Conservation (phyloP, 2,888 invertebrate genomes). For the Rhagonycha fulva region DNA sequence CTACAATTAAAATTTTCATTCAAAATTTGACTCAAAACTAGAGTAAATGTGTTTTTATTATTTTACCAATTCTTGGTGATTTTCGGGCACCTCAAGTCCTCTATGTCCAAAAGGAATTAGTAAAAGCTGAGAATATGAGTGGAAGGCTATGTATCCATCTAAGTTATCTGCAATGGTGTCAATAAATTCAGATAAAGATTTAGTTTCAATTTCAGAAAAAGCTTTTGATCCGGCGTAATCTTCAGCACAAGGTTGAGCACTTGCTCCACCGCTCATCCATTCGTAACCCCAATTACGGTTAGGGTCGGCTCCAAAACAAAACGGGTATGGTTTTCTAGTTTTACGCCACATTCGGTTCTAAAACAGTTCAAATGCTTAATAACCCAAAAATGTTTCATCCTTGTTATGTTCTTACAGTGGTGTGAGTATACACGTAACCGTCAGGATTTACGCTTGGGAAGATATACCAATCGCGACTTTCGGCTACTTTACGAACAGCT, state of each 20-base stretch:
- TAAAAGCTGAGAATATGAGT: conserved; percentile 70
- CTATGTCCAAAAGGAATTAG: conserved; percentile 60
- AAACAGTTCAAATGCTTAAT: conserved; percentile 26
- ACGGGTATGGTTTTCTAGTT: conserved; percentile 59
- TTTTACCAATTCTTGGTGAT: neutral
- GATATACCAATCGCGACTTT: conserved; percentile 75
- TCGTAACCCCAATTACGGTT: conserved; percentile 33
- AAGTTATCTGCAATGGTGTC: conserved; percentile 40
- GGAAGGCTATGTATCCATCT: conserved; percentile 67
- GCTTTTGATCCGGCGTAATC: conserved; percentile 68
- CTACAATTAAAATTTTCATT: conserved; percentile 37
- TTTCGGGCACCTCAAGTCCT: neutral
- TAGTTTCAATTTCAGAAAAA: conserved; percentile 73
- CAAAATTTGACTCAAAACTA: neutral
- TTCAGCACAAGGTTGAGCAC: conserved; percentile 60
- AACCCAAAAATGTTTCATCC: neutral
- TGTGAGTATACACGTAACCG: conserved; percentile 70
- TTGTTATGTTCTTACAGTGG: conserved; percentile 57
- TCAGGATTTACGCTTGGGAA: conserved; percentile 76
- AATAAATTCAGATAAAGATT: conserved; percentile 61
- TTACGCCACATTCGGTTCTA: conserved; percentile 74
- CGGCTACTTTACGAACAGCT: conserved; percentile 61
- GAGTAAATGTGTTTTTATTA: neutral
- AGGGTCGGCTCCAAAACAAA: conserved; percentile 68
- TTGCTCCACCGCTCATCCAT: neutral